Conservation (phyloP, 1,140 invertebrate species). For the Microplitis mediator region DNA sequence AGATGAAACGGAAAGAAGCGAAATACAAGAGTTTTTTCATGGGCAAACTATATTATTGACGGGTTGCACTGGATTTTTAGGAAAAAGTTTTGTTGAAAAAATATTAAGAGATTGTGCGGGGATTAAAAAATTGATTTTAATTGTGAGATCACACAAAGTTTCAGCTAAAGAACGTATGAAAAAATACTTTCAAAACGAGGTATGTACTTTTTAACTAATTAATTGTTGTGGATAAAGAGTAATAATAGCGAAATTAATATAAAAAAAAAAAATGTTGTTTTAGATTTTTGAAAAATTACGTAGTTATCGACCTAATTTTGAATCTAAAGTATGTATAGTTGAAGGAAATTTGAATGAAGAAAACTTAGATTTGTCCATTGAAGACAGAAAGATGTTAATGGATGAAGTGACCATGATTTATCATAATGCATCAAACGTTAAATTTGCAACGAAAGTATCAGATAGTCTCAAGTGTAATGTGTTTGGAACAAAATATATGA, state of each 20-base stretch:
- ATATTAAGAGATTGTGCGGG: slow-evolving; percentile 66
- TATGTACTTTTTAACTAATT: slow-evolving; percentile 32
- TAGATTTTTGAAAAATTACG: slow-evolving; percentile 67
- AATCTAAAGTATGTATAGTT: slow-evolving; percentile 69
- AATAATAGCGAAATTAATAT: not conserved
- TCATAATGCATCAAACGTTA: slow-evolving; percentile 86
- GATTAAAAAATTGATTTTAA: slow-evolving; percentile 66
- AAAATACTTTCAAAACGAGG: slow-evolving; percentile 41
- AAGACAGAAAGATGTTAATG: slow-evolving; percentile 66
- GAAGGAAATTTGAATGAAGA: slow-evolving; percentile 71
- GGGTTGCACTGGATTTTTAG: slow-evolving; percentile 66
- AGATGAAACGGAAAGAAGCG: slow-evolving; percentile 29
- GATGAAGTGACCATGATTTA: slow-evolving; percentile 77
- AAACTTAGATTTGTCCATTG: slow-evolving; percentile 71
- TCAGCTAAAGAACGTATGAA: slow-evolving; percentile 50
- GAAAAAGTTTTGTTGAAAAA: slow-evolving; percentile 70
- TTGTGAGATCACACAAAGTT: slow-evolving; percentile 65
- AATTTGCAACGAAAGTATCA: slow-evolving; percentile 84
- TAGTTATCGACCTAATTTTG: slow-evolving; percentile 58
- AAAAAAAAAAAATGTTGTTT: not conserved
- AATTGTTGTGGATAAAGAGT: not conserved
- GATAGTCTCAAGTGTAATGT: slow-evolving; percentile 68
- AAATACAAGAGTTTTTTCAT: slow-evolving; percentile 41
- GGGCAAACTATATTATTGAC: slow-evolving; percentile 39
- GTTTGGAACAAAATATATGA: slow-evolving; percentile 68